Conservation (phyloP, 1,140 invertebrate genomes). For the Acromyrmex charruanus region DNA sequence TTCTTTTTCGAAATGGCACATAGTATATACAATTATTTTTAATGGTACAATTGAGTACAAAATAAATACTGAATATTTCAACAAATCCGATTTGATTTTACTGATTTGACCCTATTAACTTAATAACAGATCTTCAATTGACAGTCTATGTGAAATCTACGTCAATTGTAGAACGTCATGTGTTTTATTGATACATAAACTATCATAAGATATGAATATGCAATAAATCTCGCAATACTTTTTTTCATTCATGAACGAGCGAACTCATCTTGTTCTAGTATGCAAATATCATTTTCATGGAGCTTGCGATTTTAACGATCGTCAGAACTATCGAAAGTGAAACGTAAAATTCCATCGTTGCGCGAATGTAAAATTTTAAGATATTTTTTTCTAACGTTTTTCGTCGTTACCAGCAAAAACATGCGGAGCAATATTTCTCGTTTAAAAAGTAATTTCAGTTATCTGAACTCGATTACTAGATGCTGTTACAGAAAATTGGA, state of each 20-base stretch:
- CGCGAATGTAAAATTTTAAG: conserved; percentile 48
- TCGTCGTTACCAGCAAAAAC: conserved; percentile 30
- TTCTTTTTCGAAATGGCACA: too few relatives aligned
- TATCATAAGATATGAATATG: conserved; percentile 5
- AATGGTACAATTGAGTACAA: too few relatives aligned
- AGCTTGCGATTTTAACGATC: conserved; percentile 35
- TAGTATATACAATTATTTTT: too few relatives aligned
- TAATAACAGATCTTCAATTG: background rate
- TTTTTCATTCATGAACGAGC: too few relatives aligned
- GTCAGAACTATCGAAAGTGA: conserved; percentile 13
- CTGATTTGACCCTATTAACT: too few relatives aligned
- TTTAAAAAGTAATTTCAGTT: conserved; percentile 63
- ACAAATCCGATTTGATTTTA: too few relatives aligned
- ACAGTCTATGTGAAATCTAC: background rate
- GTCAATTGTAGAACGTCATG: background rate
- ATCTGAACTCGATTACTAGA: conserved; percentile 47
- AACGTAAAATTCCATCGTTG: conserved; percentile 4
- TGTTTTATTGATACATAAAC: background rate
- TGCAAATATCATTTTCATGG: background rate
- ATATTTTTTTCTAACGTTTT: conserved; percentile 19
- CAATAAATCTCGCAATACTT: conserved; percentile 4
- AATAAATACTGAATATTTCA: too few relatives aligned
- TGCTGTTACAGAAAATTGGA: conserved; percentile 50
- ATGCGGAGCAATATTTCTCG: conserved; percentile 41
- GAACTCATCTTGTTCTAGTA: background rate